Conservation (phyloP, 2,113 vertebrate genomes). For the Centropus unirufus region DNA sequence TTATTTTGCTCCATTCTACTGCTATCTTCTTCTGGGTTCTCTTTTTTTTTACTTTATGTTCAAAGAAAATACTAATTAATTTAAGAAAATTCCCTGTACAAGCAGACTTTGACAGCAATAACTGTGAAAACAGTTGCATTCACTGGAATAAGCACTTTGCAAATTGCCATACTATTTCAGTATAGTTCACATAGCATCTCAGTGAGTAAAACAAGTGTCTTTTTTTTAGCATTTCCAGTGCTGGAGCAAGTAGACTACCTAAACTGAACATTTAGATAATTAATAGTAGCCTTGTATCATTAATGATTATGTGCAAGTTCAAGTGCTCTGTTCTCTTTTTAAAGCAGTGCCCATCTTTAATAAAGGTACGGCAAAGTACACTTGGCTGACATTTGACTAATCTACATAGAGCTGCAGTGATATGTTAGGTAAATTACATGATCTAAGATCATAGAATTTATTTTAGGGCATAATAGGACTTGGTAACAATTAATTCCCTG, state of each 20-base stretch:
- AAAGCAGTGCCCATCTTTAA: neutral
- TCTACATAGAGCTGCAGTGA: neutral
- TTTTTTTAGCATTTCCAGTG: neutral
- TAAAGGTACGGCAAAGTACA: neutral
- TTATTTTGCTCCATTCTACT: neutral
- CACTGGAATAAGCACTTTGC: neutral
- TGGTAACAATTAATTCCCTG: neutral
- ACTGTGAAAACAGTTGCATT: neutral
- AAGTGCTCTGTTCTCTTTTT: neutral
- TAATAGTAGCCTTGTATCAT: neutral
- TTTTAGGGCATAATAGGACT: neutral
- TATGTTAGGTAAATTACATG: neutral
- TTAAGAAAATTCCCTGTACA: neutral
- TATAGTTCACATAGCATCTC: neutral
- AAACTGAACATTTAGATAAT: neutral
- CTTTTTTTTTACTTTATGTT: neutral
- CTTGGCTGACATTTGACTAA: neutral
- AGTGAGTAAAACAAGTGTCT: neutral
- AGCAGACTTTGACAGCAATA: neutral
- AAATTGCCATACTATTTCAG: neutral
- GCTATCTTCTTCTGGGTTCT: neutral
- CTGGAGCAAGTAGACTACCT: neutral
- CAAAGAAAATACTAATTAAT: neutral
- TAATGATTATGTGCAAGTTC: neutral
- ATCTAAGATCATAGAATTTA: neutral